phyloP scores from a whole-genome alignment of 2,113 vertebrate species.

The Rhadina sibilatrix region DNA sequence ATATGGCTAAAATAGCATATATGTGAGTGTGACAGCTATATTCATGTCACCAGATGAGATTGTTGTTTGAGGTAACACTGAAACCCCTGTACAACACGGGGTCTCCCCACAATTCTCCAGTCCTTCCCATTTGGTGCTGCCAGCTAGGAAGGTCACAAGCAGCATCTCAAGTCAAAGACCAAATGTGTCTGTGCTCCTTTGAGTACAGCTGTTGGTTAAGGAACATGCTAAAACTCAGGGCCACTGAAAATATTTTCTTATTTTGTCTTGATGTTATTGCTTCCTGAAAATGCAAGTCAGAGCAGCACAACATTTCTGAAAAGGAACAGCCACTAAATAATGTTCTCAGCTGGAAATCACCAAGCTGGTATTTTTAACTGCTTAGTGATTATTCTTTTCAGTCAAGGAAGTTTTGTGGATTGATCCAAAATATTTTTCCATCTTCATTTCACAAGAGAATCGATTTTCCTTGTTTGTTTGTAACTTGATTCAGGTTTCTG shows the following conservation, averaged over 20 bases:
- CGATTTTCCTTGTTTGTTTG: not conserved
- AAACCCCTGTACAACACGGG: fast-evolving
- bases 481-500: not conserved
- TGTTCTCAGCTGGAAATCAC: not conserved
- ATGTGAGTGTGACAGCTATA: not conserved
- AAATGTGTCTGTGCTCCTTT: not conserved
- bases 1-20: not conserved
- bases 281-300: not conserved
- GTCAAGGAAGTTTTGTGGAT: not conserved
- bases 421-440: not conserved
- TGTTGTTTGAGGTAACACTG: not conserved
- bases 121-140: not conserved
- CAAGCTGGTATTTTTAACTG: not conserved
- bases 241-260: not conserved
- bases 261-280: not conserved
- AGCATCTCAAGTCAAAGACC: not conserved
- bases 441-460: not conserved
- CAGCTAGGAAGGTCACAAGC: not conserved
- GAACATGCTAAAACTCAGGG: not conserved
- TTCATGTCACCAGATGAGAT: not conserved
- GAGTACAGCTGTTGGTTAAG: not conserved
- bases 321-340: not conserved
- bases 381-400: not conserved
- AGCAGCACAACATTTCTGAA: not conserved
- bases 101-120: not conserved